Conservation (phyloP, 35 echinoderm and acorn worm genomes). For the Chiridota heheva region DNA sequence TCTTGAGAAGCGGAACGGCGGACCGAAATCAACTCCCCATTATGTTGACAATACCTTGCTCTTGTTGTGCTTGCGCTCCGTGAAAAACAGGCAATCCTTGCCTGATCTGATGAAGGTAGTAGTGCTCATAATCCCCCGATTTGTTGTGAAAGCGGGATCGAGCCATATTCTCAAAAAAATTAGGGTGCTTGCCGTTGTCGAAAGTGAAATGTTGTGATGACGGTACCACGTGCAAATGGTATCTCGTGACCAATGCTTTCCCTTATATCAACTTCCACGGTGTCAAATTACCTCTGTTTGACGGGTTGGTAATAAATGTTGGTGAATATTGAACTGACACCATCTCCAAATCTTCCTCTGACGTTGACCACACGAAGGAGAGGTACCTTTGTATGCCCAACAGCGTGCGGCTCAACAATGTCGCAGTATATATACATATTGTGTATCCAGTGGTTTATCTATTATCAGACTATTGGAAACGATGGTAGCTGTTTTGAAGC, state of each 20-base stretch:
- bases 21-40: constrained; percentile 30
- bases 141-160: not conserved
- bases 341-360: constrained; percentile 30
- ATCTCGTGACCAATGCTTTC: constrained; percentile 23
- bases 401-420: constrained; percentile 52
- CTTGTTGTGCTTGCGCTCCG: not conserved
- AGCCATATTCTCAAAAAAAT: constrained; percentile 20
- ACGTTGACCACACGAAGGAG: constrained; percentile 46
- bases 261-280: constrained; percentile 55
- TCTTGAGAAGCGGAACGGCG: constrained; percentile 31
- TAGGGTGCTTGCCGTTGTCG: constrained; percentile 22
- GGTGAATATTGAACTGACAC: not conserved
- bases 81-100: constrained; percentile 37
- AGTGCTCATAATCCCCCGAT: constrained; percentile 29
- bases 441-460: constrained; percentile 8
- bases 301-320: constrained; percentile 58
- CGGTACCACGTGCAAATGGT: constrained; percentile 45
- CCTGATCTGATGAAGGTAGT: constrained; percentile 29
- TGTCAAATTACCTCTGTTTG: constrained; percentile 61
- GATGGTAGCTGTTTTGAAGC: constrained; percentile 2
- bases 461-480: not conserved
- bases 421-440: constrained; percentile 57
- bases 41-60: constrained; percentile 23
- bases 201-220: constrained; percentile 64
- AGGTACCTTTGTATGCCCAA: constrained; percentile 51